Percentiles rank a stretch among this genome's conserved stretches.
These are phyloP conservation scores for Passer montanus DNA, from an alignment of 2,113 vertebrate genomes.

Conservation along the genomic window DNA sequence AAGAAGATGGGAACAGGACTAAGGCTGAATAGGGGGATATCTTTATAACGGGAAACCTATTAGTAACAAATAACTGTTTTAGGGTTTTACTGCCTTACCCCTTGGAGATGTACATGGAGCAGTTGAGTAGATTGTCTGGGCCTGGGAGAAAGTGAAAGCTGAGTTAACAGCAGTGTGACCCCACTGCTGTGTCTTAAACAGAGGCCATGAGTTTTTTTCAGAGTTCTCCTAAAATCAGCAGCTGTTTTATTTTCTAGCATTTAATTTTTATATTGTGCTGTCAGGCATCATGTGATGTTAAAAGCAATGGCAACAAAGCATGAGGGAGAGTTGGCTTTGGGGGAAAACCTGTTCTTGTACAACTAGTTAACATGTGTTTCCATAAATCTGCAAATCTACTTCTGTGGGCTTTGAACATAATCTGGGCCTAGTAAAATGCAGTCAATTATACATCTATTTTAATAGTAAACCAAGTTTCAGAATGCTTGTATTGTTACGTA, in stretches of 20 bases:
- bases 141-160: background rate
- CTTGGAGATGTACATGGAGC: background rate
- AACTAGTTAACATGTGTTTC: slow-evolving; percentile 46
- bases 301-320: slow-evolving; percentile 11
- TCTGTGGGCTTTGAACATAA: slow-evolving; percentile 60
- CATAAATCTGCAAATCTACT: slow-evolving; percentile 54
- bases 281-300: background rate
- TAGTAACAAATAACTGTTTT: background rate
- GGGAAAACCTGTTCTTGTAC: slow-evolving; percentile 12
- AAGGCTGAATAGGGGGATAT: background rate
- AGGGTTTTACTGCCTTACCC: background rate
- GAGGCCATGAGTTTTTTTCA: background rate
- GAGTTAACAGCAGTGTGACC: background rate
- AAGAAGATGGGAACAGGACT: background rate
- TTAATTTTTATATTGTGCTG: slow-evolving; percentile 32
- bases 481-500: slow-evolving; percentile 72
- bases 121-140: background rate
- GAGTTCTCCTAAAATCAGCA: slow-evolving; percentile 11
- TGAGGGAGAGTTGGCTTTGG: background rate
- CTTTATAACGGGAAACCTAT: background rate
- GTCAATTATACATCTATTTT: slow-evolving; percentile 59
- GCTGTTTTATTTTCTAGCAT: slow-evolving; percentile 16
- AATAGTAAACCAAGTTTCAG: slow-evolving; percentile 62
- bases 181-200: background rate
- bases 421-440: slow-evolving; percentile 47